Percentiles rank a stretch among this genome's conserved stretches.
These are phyloP conservation scores for Poecile montanus DNA, from an alignment of 2,797 vertebrate genomes.

Conservation along the genomic window DNA sequence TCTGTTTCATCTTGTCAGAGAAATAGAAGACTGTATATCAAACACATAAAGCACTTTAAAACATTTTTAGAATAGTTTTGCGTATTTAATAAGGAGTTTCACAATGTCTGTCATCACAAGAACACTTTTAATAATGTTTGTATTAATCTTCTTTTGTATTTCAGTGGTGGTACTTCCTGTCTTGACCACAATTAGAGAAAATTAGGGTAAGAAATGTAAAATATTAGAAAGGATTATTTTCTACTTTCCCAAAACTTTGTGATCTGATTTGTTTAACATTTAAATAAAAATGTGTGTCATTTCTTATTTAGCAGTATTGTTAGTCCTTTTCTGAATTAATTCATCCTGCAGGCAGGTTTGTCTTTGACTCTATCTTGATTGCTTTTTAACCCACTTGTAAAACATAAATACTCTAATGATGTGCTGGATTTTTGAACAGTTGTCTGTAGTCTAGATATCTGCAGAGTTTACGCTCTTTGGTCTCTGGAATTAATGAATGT, in stretches of 20 bases:
- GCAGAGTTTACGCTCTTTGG: neutral
- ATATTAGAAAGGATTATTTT: neutral
- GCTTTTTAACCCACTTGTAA: neutral
- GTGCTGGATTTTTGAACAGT: neutral
- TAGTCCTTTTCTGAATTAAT: conserved; percentile 7
- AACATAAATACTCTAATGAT: neutral
- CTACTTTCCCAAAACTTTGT: neutral
- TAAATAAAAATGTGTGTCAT: neutral
- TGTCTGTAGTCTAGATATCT: neutral
- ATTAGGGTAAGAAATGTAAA: neutral
- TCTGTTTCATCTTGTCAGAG: neutral
- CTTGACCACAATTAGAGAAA: neutral
- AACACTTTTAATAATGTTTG: neutral
- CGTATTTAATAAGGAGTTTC: neutral
- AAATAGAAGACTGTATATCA: neutral
- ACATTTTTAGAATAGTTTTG: neutral
- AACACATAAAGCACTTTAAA: neutral
- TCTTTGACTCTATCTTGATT: neutral
- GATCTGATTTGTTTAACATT: neutral
- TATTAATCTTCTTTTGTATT: neutral
- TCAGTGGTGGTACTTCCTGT: neutral
- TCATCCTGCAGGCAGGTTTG: neutral
- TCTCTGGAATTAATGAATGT: neutral
- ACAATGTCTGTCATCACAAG: neutral
- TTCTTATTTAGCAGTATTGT: conserved; percentile 14